These are phyloP conservation scores for Adelges cooleyi DNA, from an alignment of 1,140 invertebrate genomes.

Conservation along the genomic window DNA sequence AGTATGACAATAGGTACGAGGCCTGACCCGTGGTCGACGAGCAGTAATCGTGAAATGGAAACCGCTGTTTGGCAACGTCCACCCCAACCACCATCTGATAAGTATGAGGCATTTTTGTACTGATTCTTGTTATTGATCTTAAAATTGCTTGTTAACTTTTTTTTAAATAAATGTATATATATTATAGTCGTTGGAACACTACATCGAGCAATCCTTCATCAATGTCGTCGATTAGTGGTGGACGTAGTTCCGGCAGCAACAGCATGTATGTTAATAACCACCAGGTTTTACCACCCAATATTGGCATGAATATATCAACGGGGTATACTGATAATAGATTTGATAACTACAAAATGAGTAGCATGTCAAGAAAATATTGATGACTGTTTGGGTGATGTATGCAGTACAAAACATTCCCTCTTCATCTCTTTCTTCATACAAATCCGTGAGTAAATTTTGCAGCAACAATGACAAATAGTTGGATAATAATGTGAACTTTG, in stretches of 20 bases:
- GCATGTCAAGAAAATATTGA: slow-evolving; percentile 15
- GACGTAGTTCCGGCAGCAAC: slow-evolving; percentile 9
- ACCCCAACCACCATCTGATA: slow-evolving; percentile 6
- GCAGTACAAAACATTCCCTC: no score
- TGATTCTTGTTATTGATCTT: no score
- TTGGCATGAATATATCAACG: slow-evolving; percentile 1
- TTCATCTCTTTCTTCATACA: no score
- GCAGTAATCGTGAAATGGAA: background rate
- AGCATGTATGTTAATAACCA: background rate
- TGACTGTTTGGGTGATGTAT: background rate
- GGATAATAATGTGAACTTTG: no score
- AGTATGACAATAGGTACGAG: background rate
- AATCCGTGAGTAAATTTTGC: no score
- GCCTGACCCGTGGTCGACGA: slow-evolving; percentile 5
- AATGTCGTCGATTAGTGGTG: background rate
- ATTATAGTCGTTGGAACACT: background rate
- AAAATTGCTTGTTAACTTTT: no score
- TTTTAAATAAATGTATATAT: background rate
- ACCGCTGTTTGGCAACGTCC: slow-evolving; percentile 11
- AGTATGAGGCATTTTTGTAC: background rate
- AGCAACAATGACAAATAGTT: no score
- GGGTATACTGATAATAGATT: slow-evolving; percentile 16
- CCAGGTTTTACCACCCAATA: slow-evolving; percentile 4
- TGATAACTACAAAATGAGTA: slow-evolving; percentile 16
- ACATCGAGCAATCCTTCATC: slow-evolving; percentile 9